Percentiles rank a stretch among this genome's conserved stretches.
phyloP scores from a whole-genome alignment of 1,140 invertebrate genomes.

The Scaptomyza montana region DNA sequence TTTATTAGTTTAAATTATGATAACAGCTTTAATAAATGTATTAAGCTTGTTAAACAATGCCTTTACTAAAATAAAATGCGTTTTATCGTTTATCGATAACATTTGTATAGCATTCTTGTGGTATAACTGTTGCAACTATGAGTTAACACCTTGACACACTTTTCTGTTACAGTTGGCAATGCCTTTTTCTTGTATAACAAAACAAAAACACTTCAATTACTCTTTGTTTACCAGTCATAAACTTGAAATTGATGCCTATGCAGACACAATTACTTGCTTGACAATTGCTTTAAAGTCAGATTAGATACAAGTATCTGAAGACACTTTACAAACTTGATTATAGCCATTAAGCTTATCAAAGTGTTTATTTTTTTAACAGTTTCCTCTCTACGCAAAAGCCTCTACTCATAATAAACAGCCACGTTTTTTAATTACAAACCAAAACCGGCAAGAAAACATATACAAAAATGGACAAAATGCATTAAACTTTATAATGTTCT shows the following conservation, averaged over 20 bases:
- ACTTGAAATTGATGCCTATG: not conserved
- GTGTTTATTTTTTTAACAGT: not conserved
- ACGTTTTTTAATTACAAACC: slow-evolving; percentile 28
- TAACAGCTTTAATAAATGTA: too few relatives aligned
- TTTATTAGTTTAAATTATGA: too few relatives aligned
- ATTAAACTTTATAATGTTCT: slow-evolving; percentile 38
- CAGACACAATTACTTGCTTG: too few relatives aligned
- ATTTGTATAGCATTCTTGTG: not conserved
- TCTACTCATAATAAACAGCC: not conserved
- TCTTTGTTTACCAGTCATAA: too few relatives aligned
- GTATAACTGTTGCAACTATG: slow-evolving; percentile 17
- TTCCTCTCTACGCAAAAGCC: not conserved
- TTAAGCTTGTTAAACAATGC: too few relatives aligned
- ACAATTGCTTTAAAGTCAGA: not conserved
- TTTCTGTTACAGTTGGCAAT: too few relatives aligned
- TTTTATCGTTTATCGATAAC: not conserved
- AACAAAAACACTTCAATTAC: not conserved
- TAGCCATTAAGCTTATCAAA: slow-evolving; percentile 23
- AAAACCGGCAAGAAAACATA: slow-evolving; percentile 13
- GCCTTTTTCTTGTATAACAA: slow-evolving; percentile 12
- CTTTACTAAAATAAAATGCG: too few relatives aligned
- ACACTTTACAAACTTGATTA: not conserved
- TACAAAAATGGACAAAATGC: slow-evolving; percentile 23
- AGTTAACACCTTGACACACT: not conserved
- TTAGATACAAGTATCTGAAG: not conserved